These are phyloP conservation scores for Bellardia bayeri DNA, from an alignment of 2,888 invertebrate species.

Conservation along the genomic window DNA sequence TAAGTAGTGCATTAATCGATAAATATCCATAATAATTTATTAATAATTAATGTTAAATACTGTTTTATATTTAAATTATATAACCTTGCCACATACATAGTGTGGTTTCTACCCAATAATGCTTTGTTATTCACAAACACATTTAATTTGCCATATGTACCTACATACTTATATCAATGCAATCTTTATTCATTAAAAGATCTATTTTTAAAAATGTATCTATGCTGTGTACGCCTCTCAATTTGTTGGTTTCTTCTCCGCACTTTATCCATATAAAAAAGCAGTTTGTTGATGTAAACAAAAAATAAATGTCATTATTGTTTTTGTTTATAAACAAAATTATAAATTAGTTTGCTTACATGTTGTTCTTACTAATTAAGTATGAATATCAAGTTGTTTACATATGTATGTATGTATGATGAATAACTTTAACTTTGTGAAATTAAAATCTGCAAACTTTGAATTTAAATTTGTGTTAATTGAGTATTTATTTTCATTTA, in stretches of 20 bases:
- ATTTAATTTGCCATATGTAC: neutral
- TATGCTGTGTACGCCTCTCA: neutral
- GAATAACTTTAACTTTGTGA: no score
- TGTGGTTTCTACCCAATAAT: neutral
- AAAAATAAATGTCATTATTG: constrained; percentile 19
- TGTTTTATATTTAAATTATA: constrained; percentile 55
- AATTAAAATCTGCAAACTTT: no score
- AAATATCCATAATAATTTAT: constrained; percentile 29
- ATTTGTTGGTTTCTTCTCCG: neutral
- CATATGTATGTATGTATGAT: neutral
- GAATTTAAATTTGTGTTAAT: no score
- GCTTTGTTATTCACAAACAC: neutral
- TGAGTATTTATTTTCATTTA: no score
- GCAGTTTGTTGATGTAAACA: constrained; percentile 47
- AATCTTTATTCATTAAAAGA: constrained; percentile 6
- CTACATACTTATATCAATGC: no score
- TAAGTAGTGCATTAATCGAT: constrained; percentile 83
- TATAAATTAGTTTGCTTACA: neutral
- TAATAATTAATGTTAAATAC: neutral
- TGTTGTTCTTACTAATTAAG: neutral
- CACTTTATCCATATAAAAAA: neutral
- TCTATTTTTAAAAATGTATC: constrained; percentile 44
- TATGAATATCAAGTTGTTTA: neutral
- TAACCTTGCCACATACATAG: constrained; percentile 39
- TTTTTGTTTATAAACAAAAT: constrained; percentile 17